Base-by-base conservation (phyloP, 2,113 vertebrate species). In the Nycticorax nycticorax region DNA sequence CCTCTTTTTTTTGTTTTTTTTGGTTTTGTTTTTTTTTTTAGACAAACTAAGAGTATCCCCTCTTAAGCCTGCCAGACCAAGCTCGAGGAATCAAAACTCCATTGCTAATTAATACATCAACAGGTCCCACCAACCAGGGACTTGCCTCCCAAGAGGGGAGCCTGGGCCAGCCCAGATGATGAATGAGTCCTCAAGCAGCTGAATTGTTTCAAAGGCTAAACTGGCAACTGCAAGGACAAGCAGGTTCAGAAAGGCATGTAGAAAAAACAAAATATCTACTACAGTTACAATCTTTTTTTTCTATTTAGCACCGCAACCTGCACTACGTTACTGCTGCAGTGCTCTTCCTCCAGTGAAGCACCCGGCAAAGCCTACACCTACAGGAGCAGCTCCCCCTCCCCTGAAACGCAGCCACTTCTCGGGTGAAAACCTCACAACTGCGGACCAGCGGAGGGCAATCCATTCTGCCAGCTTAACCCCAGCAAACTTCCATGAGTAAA, bases 71-170 rank as follows among this genome's bases (percentile, higher is more conserved):
- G 69, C 48, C 89, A 91, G 86, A 56, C 26, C 0, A 0, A 92
- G 77, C 85, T 76, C 47, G 82, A 82, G 81, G 71, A 89, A 91
- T 63, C 66, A 73, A 80, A 95, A 93, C 69, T 92, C 88, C 41
- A 39, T 79, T 95, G 66, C 89, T 92, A 91, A 96, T 90, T 94
- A 94, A 89, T 50, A 94, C 84, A 96, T 79, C 81, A 84, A 32
- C 85, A 86, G 56, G 83, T 60, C 86, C 83, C 80, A 91, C 39
- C 4, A 3, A 91, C 82, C 85, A 88, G 63, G n/a, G 63, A 85
- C 63, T 48, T 27, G 67, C 57, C 57, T 91, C 95, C 81, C 89
- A 47, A 24, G 86, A 57, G 62, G 7, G 63, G 45, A 95, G 69
- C 53, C 62, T 62, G 57, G 66, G 73, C 89, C 95, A 92, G 84